Evolutionary conservation across 1,140 invertebrate genomes (phyloP).

Genomic region (Aphidius gifuensis): DNA sequence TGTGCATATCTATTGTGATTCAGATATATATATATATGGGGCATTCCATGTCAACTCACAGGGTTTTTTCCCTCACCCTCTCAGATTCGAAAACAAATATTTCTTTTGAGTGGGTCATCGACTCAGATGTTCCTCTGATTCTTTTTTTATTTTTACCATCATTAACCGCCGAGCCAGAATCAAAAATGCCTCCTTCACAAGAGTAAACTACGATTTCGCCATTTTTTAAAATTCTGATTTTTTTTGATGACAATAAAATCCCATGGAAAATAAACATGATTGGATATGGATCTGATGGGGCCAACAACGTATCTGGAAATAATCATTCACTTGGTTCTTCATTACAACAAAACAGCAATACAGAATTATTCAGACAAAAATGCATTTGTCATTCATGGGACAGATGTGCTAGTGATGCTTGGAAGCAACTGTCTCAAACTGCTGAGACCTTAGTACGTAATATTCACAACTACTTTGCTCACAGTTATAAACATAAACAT

Average conservation of each 20-base stretch:
- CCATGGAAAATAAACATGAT: slow-evolving; percentile 44
- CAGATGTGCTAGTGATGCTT: slow-evolving; percentile 36
- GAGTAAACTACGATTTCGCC: no score
- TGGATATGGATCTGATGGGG: slow-evolving; percentile 47
- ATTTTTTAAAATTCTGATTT: no score
- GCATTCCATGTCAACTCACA: no score
- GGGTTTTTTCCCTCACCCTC: no score
- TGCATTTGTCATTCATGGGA: slow-evolving; percentile 44
- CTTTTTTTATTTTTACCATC: no score
- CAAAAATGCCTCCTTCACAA: no score
- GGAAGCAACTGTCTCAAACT: slow-evolving; percentile 28
- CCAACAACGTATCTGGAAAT: slow-evolving; percentile 44
- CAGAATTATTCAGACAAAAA: slow-evolving; percentile 39
- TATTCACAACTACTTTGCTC: slow-evolving; percentile 31
- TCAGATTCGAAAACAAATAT: no score
- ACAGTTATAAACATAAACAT: slow-evolving; percentile 26
- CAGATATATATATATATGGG: no score
- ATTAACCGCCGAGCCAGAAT: no score
- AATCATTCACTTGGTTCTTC: slow-evolving; percentile 32
- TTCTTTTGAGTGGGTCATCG: no score
- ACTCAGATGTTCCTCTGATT: no score
- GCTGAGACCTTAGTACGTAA: slow-evolving; percentile 32
- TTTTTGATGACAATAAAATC: slow-evolving; percentile 31
- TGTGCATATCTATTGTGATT: no score
- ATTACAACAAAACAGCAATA: slow-evolving; percentile 32